A percentile compares a stretch with the other conserved stretches of the same genome.
Evolutionary conservation across 2,797 vertebrate genomes (phyloP).

Genomic region (Gastrophryne carolinensis): DNA sequence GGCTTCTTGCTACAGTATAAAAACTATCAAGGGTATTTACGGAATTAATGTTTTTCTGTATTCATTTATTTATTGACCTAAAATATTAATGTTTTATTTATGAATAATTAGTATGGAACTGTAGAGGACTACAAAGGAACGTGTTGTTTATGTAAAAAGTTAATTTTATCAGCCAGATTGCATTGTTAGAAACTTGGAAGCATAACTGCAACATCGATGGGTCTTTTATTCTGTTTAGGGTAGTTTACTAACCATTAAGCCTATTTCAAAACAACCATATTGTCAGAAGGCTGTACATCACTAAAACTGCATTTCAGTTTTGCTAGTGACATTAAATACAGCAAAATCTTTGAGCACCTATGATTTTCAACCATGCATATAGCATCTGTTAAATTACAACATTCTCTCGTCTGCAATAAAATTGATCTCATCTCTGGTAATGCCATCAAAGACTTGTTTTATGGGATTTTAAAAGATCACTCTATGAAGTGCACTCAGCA

Average conservation of each 20-base stretch:
- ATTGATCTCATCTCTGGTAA: conserved; percentile 14
- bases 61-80: too few relatives aligned
- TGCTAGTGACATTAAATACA: conserved; percentile 17
- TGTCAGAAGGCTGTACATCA: conserved; percentile 6
- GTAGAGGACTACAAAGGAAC: too few relatives aligned
- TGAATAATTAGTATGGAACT: too few relatives aligned
- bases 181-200: not conserved
- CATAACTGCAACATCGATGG: not conserved
- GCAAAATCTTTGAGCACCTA: not conserved
- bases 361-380: not conserved
- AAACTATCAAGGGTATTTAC: too few relatives aligned
- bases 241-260: not conserved
- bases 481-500: conserved; percentile 17
- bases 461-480: conserved; percentile 9
- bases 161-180: not conserved
- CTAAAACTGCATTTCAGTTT: conserved; percentile 16
- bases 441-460: not conserved
- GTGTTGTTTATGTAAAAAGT: not conserved
- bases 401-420: conserved; percentile 18
- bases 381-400: conserved; percentile 19
- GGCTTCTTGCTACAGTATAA: too few relatives aligned
- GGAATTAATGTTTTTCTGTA: too few relatives aligned
- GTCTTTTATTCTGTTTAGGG: not conserved
- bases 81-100: too few relatives aligned
- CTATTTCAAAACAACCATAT: not conserved